Percentiles rank a stretch among this genome's conserved stretches.
phyloP scores from a whole-genome alignment of 2,797 vertebrate genomes.

The Delichon dasypus region DNA sequence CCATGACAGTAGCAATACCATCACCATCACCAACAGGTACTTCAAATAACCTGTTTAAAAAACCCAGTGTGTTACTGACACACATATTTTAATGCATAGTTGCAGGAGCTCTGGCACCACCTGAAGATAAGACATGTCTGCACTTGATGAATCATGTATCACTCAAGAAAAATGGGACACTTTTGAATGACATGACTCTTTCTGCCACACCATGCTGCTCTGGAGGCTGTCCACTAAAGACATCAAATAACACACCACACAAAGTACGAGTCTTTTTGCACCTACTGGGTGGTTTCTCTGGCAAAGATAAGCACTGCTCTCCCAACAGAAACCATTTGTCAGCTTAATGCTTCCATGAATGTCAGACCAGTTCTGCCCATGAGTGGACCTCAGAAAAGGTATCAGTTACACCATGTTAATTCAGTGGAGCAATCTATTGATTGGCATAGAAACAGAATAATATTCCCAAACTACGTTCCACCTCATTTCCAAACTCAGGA shows the following conservation, averaged over 20 bases:
- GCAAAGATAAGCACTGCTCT: background rate
- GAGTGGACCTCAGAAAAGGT: background rate
- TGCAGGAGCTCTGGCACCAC: background rate
- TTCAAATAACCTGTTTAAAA: background rate
- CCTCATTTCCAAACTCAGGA: background rate
- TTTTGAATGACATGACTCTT: background rate
- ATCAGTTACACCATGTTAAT: background rate
- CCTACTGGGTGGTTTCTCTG: background rate
- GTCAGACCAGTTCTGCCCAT: background rate
- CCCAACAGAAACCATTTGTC: background rate
- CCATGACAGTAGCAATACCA: background rate
- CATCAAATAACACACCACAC: background rate
- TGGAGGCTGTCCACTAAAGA: background rate
- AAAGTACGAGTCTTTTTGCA: background rate
- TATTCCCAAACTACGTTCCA: background rate
- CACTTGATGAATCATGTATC: background rate
- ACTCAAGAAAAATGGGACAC: background rate
- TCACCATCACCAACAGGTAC: background rate
- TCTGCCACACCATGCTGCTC: background rate
- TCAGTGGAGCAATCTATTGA: background rate
- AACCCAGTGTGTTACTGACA: background rate
- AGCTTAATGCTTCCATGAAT: background rate
- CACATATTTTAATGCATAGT: background rate
- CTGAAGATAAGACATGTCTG: background rate
- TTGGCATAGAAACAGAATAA: background rate